Evolutionary conservation across 2,113 vertebrate genomes (phyloP), one percentile per base, ranked within the genome.

Genomic region (Struthio camelus): DNA sequence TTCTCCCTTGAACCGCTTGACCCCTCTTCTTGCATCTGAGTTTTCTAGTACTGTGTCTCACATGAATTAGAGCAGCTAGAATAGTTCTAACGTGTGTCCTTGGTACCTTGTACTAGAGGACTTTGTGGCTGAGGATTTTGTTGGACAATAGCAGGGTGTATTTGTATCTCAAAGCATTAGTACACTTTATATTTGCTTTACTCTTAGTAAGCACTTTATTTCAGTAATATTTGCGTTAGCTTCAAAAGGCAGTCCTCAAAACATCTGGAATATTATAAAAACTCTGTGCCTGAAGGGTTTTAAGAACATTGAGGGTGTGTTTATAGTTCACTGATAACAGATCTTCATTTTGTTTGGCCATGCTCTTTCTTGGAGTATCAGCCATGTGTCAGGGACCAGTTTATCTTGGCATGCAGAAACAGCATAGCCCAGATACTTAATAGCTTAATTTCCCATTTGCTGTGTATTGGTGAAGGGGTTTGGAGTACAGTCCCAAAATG

Each of bases 401-500:
- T 7, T 46, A 2, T 56, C 46, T 42, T 46, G 27, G 61, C 42
- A 30, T 0, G 1, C 58, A 38, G 53, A 78, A 4, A 0, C 32
- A 85, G 42, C 30, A 51, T 8, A 87, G 50, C 32, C 54, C 64
- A 71, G n/a, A 36, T 40, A 38, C 23, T 51, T 50, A 14, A 78
- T 3, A 84, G 51, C 70, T 67, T 82, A 2, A 10, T 59, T 76
- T 84, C 42, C 40, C 58, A 1, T 53, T 94, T 56, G 0, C 0
- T 30, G 5, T 28, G 25, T 17, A 25, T 19, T 76, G 46, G 16
- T 54, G n/a, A 70, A 17, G 22, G 44, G 40, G 14, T 86, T 72
- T 64, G 77, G 76, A 80, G 19, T 40, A n/a, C 27, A 85, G 24
- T 72, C 48, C 34, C 36, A n/a, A 96, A 88, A 90, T 76, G 88